Evolutionary conservation across 2,113 vertebrate genomes (phyloP).

Genomic region (Myotis lucifugus): DNA sequence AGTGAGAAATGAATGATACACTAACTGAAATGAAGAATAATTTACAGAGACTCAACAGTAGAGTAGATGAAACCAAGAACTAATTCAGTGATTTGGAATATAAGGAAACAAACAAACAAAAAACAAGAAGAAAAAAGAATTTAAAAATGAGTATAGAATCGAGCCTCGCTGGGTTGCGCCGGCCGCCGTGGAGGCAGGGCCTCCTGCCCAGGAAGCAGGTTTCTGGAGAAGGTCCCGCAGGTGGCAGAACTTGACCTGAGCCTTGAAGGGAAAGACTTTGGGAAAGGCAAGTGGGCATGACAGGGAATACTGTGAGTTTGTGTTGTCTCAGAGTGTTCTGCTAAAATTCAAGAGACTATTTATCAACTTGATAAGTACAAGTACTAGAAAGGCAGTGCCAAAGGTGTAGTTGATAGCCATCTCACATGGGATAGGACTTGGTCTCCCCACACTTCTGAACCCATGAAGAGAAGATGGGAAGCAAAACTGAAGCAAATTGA

Average conservation of each 20-base stretch:
- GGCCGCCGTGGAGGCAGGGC: too few species aligned
- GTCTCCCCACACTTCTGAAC: constrained; percentile 63
- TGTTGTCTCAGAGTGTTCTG: not conserved
- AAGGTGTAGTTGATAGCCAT: not conserved
- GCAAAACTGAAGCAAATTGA: constrained; percentile 90
- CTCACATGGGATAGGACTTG: not conserved
- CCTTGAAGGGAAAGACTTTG: not conserved
- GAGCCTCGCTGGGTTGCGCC: too few species aligned
- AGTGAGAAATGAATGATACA: not conserved
- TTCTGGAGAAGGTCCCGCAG: not conserved
- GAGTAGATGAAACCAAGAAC: not conserved
- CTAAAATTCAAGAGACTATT: constrained; percentile 17
- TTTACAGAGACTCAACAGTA: not conserved
- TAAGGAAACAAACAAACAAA: not conserved
- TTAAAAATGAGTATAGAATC: too few species aligned
- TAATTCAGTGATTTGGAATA: not conserved
- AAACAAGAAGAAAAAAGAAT: not conserved
- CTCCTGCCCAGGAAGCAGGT: too few species aligned
- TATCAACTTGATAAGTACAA: not conserved
- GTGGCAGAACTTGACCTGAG: not conserved
- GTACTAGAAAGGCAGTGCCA: not conserved
- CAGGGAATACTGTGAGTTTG: not conserved
- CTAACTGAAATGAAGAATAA: not conserved
- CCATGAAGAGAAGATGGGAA: constrained; percentile 89
- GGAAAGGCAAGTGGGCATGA: not conserved